Conservation (phyloP, 2,113 vertebrate genomes). For the Seriola dumerili region DNA sequence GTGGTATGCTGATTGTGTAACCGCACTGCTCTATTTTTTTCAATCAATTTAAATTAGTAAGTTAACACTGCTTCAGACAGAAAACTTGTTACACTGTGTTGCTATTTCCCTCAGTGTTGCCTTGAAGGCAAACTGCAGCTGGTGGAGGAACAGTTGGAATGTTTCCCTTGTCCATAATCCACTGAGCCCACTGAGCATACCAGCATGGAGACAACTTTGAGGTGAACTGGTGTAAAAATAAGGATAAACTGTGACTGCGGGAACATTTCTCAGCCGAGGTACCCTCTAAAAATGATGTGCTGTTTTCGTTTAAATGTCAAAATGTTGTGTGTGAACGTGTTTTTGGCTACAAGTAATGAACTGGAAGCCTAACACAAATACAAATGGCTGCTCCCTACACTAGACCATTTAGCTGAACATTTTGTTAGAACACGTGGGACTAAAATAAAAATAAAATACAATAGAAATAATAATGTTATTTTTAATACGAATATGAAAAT, state of each 20-base stretch:
- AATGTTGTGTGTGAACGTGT: background rate
- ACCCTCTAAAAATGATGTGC: background rate
- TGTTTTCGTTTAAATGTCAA: background rate
- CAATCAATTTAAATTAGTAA: background rate
- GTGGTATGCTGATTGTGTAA: background rate
- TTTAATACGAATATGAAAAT: constrained; percentile 20
- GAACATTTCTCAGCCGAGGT: background rate
- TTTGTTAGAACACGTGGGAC: background rate
- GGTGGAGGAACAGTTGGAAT: background rate
- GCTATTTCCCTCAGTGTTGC: background rate
- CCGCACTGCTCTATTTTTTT: background rate
- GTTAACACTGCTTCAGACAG: background rate
- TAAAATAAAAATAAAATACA: constrained; percentile 18
- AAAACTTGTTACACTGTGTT: too few relatives aligned
- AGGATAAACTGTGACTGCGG: background rate
- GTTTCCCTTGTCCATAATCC: constrained; percentile 7
- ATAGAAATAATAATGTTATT: background rate
- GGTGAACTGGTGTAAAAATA: constrained; percentile 3
- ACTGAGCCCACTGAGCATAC: background rate
- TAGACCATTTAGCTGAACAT: background rate
- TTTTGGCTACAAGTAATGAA: background rate
- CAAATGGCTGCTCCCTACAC: background rate
- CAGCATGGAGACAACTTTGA: background rate
- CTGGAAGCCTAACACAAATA: background rate
- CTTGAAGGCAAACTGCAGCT: background rate